Conservation (phyloP, 2,113 vertebrate genomes). For the Microcebus murinus region DNA sequence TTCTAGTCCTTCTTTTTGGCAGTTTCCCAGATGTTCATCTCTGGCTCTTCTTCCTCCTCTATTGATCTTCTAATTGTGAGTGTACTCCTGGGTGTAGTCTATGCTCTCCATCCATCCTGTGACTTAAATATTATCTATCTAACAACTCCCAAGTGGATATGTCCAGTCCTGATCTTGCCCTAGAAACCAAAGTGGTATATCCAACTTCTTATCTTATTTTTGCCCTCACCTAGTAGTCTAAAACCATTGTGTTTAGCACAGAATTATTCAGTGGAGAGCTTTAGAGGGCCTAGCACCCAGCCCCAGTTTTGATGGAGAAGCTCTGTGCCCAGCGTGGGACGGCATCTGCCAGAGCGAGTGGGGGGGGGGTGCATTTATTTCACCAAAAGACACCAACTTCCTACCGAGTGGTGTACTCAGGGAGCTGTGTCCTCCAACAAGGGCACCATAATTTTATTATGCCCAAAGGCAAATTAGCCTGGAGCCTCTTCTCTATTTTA, state of each 20-base stretch:
- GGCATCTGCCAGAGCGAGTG: not conserved
- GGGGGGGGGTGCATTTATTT: fast-evolving
- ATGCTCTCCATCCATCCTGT: not conserved
- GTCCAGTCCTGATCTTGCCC: not conserved
- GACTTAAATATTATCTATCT: not conserved
- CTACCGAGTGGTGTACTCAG: not conserved
- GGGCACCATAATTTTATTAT: not conserved
- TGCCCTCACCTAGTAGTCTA: not conserved
- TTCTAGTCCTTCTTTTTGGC: not conserved
- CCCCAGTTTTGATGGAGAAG: not conserved
- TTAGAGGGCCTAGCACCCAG: not conserved
- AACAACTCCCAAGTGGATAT: not conserved
- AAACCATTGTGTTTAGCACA: not conserved
- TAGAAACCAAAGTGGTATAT: not conserved
- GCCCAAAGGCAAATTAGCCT: not conserved
- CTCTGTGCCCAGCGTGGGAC: not conserved
- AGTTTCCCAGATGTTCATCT: not conserved
- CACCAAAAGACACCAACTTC: not conserved
- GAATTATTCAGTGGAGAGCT: not conserved
- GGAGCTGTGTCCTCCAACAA: not conserved
- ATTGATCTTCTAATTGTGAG: not conserved
- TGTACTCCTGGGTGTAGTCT: not conserved
- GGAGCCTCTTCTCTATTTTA: not conserved
- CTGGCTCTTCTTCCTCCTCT: not conserved
- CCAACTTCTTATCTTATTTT: not conserved